phyloP scores from a whole-genome alignment of 2,113 vertebrate genomes.

The Pteropus alecto region DNA sequence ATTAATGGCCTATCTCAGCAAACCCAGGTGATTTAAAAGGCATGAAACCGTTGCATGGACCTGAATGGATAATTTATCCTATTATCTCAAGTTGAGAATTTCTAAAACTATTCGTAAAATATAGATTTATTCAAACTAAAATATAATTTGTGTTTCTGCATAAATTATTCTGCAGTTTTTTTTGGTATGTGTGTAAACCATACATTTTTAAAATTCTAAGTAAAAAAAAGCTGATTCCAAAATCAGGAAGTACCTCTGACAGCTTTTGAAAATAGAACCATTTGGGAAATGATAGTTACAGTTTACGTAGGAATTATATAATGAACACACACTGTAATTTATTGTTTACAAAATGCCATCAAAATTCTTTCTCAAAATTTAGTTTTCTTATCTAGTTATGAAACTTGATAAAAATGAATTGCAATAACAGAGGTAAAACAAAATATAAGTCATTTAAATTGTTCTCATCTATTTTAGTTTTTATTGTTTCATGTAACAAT shows the following conservation, averaged over 20 bases:
- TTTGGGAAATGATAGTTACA: neutral
- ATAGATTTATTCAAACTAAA: neutral
- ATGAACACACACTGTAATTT: neutral
- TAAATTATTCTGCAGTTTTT: neutral
- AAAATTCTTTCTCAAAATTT: neutral
- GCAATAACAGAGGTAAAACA: neutral
- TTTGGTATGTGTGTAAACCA: neutral
- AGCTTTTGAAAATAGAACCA: conserved; percentile 6
- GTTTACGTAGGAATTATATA: neutral
- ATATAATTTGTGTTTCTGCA: neutral
- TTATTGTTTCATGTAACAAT: neutral
- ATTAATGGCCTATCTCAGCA: neutral
- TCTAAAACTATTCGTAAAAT: neutral
- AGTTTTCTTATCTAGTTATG: neutral
- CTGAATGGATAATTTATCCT: neutral
- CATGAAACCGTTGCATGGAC: neutral
- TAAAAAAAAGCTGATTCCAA: neutral
- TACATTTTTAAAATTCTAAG: neutral
- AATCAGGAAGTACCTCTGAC: neutral
- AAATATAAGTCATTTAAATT: neutral
- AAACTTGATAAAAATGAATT: neutral
- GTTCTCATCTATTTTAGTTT: neutral
- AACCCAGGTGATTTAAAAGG: neutral
- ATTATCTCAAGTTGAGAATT: neutral
- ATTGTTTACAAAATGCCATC: neutral